Conservation (phyloP, 2,113 vertebrate species). For the Formicarius rufipectus region DNA sequence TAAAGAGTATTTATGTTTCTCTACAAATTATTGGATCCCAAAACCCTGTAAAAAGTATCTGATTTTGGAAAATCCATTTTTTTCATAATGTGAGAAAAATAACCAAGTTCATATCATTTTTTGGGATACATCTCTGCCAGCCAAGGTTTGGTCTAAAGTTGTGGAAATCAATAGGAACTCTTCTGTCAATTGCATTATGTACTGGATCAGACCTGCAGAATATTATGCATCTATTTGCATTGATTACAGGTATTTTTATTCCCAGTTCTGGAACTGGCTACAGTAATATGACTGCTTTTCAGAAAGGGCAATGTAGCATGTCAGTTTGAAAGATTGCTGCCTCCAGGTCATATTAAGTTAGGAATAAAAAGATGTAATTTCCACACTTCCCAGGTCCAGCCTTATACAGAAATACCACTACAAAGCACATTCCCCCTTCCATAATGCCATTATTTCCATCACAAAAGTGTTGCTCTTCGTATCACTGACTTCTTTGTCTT, state of each 20-base stretch:
- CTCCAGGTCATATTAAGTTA: neutral
- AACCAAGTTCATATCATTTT: neutral
- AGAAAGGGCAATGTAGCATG: neutral
- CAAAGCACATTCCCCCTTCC: neutral
- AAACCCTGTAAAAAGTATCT: neutral
- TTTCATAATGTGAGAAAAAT: neutral
- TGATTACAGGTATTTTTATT: conserved; percentile 9
- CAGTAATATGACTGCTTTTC: neutral
- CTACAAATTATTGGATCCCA: neutral
- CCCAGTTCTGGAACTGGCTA: neutral
- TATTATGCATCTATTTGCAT: conserved; percentile 27
- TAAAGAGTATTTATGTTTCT: neutral
- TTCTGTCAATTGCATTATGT: conserved; percentile 19
- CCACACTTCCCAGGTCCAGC: neutral
- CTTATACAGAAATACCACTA: neutral
- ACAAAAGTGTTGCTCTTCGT: neutral
- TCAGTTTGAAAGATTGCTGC: neutral
- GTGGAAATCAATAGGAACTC: conserved; percentile 7
- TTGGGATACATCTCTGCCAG: neutral
- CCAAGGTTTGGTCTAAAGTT: neutral
- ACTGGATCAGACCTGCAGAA: conserved; percentile 11
- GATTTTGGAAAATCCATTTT: neutral
- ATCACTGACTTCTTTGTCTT: neutral
- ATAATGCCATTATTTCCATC: neutral
- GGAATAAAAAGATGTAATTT: neutral